A percentile compares a stretch with the other conserved stretches of the same genome.
Conservation (phyloP, 2,113 vertebrate species). For the Chaetodon trifascialis region DNA sequence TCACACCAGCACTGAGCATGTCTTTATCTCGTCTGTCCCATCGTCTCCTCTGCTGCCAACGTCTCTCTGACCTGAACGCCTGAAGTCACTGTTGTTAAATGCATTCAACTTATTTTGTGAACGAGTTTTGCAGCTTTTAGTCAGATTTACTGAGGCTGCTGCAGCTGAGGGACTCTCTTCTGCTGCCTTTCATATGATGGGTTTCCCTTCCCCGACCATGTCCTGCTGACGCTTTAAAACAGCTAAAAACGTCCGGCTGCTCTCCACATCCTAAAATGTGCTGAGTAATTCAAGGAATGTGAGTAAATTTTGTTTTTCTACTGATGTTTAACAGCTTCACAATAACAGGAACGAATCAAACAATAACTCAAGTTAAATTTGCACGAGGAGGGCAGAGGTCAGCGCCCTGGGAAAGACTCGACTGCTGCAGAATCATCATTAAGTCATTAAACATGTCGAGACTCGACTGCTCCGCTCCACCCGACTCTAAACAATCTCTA, state of each 20-base stretch:
- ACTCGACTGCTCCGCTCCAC: slow-evolving; percentile 61
- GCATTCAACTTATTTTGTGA: too few species aligned
- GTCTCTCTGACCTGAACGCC: neutral
- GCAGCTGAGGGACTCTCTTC: neutral
- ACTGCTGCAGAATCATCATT: slow-evolving; percentile 62
- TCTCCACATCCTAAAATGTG: neutral
- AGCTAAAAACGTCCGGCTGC: slow-evolving; percentile 11
- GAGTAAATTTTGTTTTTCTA: neutral
- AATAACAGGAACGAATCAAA: slow-evolving; percentile 21
- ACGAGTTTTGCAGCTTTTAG: neutral
- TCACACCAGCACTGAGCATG: too few species aligned
- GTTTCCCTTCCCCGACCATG: too few species aligned
- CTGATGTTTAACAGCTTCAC: neutral
- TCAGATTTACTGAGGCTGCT: neutral
- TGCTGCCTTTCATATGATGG: too few species aligned
- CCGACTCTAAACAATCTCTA: slow-evolving; percentile 64
- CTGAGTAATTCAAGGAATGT: slow-evolving; percentile 12
- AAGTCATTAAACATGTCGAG: slow-evolving; percentile 74
- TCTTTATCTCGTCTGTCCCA: neutral
- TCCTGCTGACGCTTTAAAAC: neutral
- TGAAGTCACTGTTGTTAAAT: neutral
- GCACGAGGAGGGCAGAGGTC: slow-evolving; percentile 52
- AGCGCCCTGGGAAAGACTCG: slow-evolving; percentile 44
- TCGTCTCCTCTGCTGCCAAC: neutral
- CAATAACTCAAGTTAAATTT: slow-evolving; percentile 10